phyloP scores from a whole-genome alignment of 2,113 vertebrate genomes.

The Philantomba maxwellii region DNA sequence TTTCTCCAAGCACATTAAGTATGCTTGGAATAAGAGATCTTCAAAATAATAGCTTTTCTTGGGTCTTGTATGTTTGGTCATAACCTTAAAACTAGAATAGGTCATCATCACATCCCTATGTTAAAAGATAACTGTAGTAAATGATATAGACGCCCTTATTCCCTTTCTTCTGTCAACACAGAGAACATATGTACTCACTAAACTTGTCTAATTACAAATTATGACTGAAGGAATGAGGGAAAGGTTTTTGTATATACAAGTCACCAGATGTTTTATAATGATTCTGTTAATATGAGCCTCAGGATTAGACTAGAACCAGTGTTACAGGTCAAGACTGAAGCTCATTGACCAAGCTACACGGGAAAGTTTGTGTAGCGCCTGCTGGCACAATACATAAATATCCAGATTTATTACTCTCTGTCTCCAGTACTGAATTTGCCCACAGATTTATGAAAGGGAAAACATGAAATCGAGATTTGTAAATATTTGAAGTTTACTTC shows the following conservation, averaged over 20 bases:
- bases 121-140: background rate
- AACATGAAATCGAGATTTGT: constrained; percentile 61
- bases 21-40: background rate
- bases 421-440: constrained; percentile 49
- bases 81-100: background rate
- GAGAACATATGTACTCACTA: constrained; percentile 50
- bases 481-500: constrained; percentile 67
- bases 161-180: background rate
- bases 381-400: constrained; percentile 72
- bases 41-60: constrained; percentile 10
- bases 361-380: constrained; percentile 52
- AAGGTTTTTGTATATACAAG: constrained; percentile 57
- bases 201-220: constrained; percentile 68
- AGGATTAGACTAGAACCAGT: constrained; percentile 60
- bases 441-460: constrained; percentile 66
- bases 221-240: constrained; percentile 53
- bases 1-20: background rate
- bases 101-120: background rate
- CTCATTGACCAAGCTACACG: constrained; percentile 53
- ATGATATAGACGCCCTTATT: background rate
- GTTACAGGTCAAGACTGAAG: constrained; percentile 65
- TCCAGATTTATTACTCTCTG: constrained; percentile 67
- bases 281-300: constrained; percentile 60
- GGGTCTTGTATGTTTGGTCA: background rate
- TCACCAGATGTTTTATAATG: constrained; percentile 71